A percentile compares a stretch with the other conserved stretches of the same genome.
phyloP scores from a whole-genome alignment of 2,797 vertebrate genomes.

The Acrocephalus scirpaceus region DNA sequence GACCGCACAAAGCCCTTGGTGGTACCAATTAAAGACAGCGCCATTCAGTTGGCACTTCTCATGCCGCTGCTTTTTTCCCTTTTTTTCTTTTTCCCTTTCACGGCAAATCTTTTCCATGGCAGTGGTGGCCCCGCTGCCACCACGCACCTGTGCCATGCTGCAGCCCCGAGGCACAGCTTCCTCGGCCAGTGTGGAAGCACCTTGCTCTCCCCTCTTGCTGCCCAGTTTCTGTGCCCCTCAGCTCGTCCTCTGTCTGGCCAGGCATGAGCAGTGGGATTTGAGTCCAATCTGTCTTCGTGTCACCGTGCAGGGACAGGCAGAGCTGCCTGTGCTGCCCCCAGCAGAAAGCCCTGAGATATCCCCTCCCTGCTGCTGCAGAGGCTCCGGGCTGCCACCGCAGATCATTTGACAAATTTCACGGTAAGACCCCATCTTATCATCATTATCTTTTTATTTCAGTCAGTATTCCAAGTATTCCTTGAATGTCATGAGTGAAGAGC shows the following conservation, averaged over 20 bases:
- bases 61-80: not conserved
- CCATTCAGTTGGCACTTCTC: slow-evolving; percentile 35
- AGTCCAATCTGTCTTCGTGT: not conserved
- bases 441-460: slow-evolving; percentile 19
- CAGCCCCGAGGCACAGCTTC: not conserved
- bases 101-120: not conserved
- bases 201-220: not conserved
- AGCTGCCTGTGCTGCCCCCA: not conserved
- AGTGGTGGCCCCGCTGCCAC: not conserved
- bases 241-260: not conserved
- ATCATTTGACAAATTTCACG: not conserved
- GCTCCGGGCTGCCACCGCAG: fast-evolving
- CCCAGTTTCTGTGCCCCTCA: not conserved
- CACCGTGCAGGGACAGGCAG: not conserved
- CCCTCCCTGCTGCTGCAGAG: not conserved
- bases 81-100: not conserved
- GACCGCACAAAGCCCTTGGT: slow-evolving; percentile 48
- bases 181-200: not conserved
- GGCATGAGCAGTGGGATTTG: not conserved
- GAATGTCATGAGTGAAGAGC: slow-evolving; percentile 18
- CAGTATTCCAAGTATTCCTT: slow-evolving; percentile 44
- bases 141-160: not conserved
- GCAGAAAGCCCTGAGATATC: not conserved
- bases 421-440: not conserved
- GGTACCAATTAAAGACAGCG: slow-evolving; percentile 59